These are phyloP conservation scores for Leucoma salicis DNA, from an alignment of 2,888 invertebrate genomes.

Conservation along the genomic window DNA sequence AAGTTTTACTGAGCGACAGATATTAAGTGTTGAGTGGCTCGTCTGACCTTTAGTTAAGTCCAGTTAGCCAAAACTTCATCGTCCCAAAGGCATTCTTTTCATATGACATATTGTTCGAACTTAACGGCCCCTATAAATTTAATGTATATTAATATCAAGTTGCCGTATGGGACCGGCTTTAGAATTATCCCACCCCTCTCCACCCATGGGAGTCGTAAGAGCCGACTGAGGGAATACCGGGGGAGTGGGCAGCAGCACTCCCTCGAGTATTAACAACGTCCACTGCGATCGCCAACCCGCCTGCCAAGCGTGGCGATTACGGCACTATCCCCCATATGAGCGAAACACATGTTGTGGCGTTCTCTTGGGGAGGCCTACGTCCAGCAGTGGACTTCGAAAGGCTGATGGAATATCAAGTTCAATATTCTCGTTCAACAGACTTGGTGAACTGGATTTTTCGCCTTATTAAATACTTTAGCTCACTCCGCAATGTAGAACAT, in stretches of 20 bases:
- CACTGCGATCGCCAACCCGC: too few species aligned
- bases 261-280: too few species aligned
- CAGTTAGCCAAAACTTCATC: conserved; percentile 1
- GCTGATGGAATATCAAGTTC: conserved; percentile 12
- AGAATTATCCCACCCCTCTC: too few species aligned
- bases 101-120: conserved; percentile 8
- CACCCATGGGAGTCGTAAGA: too few species aligned
- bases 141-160: conserved; percentile 5
- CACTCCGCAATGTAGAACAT: conserved; percentile 11
- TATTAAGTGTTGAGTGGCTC: not conserved
- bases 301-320: too few species aligned
- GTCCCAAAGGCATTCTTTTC: conserved; percentile 6
- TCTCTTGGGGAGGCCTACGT: too few species aligned
- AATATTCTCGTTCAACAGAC: conserved; percentile 10
- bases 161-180: too few species aligned
- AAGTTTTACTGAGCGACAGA: not conserved
- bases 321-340: too few species aligned
- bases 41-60: conserved; percentile 1
- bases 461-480: conserved; percentile 27
- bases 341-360: too few species aligned
- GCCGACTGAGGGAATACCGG: too few species aligned
- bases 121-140: conserved; percentile 13
- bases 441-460: conserved; percentile 14
- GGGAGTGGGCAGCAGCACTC: too few species aligned
- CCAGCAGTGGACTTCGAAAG: too few species aligned